Conservation (phyloP, 2,113 vertebrate species). For the Nycticorax nycticorax region DNA sequence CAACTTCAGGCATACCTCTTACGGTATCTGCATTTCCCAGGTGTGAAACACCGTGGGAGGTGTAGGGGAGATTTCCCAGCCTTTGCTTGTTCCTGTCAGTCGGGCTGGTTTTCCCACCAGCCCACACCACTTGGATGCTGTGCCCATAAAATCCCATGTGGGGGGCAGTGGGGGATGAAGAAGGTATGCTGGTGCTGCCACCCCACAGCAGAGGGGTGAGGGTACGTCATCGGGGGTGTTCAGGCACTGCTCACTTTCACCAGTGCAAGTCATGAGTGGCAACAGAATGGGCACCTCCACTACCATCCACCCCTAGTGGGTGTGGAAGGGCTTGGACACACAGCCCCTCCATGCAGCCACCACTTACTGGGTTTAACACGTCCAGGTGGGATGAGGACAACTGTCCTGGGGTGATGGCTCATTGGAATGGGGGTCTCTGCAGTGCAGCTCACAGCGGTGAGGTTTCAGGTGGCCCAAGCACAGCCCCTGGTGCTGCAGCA, state of each 20-base stretch:
- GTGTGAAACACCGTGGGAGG: neutral
- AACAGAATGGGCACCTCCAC: fast-evolving
- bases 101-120: neutral
- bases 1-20: neutral
- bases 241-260: neutral
- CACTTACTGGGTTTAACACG: fast-evolving
- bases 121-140: fast-evolving
- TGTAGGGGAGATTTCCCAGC: neutral
- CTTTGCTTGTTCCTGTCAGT: neutral
- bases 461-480: neutral
- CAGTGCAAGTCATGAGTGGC: neutral
- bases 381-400: neutral
- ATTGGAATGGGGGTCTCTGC: neutral
- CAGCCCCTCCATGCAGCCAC: neutral
- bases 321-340: neutral
- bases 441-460: neutral
- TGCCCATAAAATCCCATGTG: fast-evolving
- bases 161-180: neutral
- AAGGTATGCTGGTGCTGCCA: fast-evolving
- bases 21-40: neutral
- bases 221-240: fast-evolving
- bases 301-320: neutral
- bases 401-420: neutral
- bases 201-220: fast-evolving
- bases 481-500: neutral